Conservation (phyloP, 2,888 invertebrate genomes). For the Athripsodes cinereus region DNA sequence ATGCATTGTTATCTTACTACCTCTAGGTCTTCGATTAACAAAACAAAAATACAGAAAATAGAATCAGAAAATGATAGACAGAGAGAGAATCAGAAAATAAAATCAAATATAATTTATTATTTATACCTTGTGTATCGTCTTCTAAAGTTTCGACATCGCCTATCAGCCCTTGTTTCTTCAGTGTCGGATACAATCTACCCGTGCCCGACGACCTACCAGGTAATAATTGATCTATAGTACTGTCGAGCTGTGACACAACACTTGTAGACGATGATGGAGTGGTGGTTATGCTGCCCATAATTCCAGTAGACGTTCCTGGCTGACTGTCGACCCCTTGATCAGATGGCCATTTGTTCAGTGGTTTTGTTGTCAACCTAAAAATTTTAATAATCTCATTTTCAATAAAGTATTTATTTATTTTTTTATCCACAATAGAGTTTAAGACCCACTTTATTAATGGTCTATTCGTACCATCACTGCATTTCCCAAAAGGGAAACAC, state of each 20-base stretch:
- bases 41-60: too few relatives aligned
- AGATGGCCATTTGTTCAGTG: conserved; percentile 36
- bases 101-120: too few relatives aligned
- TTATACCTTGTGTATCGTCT: conserved; percentile 13
- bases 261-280: neutral
- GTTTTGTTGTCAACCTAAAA: conserved; percentile 41
- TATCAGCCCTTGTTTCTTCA: conserved; percentile 8
- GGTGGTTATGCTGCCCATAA: neutral
- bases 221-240: conserved; percentile 23
- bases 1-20: too few relatives aligned
- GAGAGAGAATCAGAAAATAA: too few relatives aligned
- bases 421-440: too few relatives aligned
- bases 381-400: neutral
- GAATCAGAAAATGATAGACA: too few relatives aligned
- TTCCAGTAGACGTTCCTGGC: conserved; percentile 22
- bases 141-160: conserved; percentile 10
- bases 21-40: too few relatives aligned
- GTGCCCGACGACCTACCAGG: neutral
- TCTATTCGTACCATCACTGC: neutral
- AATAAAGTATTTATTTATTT: too few relatives aligned
- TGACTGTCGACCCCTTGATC: conserved; percentile 34
- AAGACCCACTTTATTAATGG: too few relatives aligned
- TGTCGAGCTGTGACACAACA: conserved; percentile 7
- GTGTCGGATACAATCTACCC: conserved; percentile 7
- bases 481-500: neutral